Base-by-base conservation (phyloP, 2,888 invertebrate genomes). In the Amphimallon solstitiale region DNA sequence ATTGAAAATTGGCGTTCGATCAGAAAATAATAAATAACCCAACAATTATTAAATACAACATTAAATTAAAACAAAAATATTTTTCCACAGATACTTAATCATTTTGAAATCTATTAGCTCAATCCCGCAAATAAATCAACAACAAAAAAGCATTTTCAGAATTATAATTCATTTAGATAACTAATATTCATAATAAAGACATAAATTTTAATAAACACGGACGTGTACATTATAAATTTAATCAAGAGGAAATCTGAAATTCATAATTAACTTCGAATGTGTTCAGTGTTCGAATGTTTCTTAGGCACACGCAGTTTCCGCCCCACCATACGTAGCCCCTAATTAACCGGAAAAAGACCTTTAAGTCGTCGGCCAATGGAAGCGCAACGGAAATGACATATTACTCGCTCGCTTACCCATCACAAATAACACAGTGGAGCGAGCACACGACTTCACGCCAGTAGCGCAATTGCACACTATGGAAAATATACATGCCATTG, bases 271-370 rank as follows among this genome's bases (percentile, higher is more conserved):
- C 35, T 46, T 17, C n/a, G 51, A 12, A 35, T 17, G 17, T 12
- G n/a, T 35, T 34, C 35, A 15, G 51, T 34, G 48, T 17, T 46
- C 46, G 45, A 15, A 15, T 23, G 21, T 43, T 51, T 14, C n/a
- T 38, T 29, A 14, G 34, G 56, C 61, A 38, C 60, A 65, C 60
- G 65, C 52, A 65, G 35, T 14, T 52, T 21, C 56, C 23, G 37
- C 54, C 40, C 56, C 43, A 21, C 34, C 19, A 59, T 43, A 43
- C 56, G 43, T 51, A 21, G 56, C 29, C 63, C 49, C 34, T 67
- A 70, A 72, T 72, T 72, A 70, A 71, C 72, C 73, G 74, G 74
- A 74, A 74, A 70, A 69, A 63, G 71, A 66, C 59, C 66, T 68
- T 72, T 70, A 68, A 59, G 34, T 63, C 51, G 54, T 29, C 66